Evolutionary conservation across 2,113 vertebrate species (phyloP).

Genomic region (Menidia beryllina): DNA sequence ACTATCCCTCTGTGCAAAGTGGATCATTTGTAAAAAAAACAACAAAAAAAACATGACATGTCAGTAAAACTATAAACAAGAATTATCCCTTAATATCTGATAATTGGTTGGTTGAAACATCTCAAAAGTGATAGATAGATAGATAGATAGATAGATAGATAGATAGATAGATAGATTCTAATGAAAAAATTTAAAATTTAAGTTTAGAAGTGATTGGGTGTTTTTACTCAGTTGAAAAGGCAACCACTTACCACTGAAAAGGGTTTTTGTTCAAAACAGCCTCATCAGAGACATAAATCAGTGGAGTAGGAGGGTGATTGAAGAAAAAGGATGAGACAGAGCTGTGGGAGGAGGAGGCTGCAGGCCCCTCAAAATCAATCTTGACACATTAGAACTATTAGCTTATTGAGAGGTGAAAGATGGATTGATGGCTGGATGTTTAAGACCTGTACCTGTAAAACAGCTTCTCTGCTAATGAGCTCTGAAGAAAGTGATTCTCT

Average conservation of each 20-base stretch:
- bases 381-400: conserved; percentile 97
- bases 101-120: no score
- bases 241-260: conserved; percentile 62
- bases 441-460: conserved; percentile 61
- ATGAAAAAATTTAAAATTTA: no score
- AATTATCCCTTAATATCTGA: no score
- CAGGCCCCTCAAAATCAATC: conserved; percentile 89
- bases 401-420: conserved; percentile 87
- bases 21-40: no score
- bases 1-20: no score
- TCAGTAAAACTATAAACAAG: no score
- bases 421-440: conserved; percentile 71
- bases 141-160: neutral
- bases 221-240: no score
- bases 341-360: conserved; percentile 42
- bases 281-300: conserved; percentile 86
- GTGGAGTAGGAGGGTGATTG: conserved; percentile 40
- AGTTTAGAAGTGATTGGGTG: no score
- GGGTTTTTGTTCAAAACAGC: conserved; percentile 83
- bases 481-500: conserved; percentile 28
- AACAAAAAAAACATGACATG: no score
- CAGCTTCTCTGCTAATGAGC: conserved; percentile 56
- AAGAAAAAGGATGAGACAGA: conserved; percentile 45
- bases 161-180: neutral
- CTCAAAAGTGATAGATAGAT: neutral